phyloP scores from a whole-genome alignment of 2,113 vertebrate species.

The Echinops telfairi region DNA sequence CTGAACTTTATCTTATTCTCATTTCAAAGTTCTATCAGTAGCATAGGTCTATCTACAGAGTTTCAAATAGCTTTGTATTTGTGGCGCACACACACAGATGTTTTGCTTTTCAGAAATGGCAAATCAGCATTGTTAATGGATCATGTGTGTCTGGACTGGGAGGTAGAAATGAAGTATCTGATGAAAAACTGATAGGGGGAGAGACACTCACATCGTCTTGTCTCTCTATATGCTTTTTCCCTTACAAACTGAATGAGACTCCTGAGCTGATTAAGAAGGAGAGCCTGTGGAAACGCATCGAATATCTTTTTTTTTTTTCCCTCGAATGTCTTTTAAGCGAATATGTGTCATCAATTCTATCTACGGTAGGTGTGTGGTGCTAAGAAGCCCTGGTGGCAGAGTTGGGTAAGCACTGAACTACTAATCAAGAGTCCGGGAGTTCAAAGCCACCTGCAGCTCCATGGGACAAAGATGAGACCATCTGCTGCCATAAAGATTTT shows the following conservation, averaged over 20 bases:
- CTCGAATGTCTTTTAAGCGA: background rate
- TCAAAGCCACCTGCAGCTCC: too few species aligned
- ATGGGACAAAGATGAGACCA: too few species aligned
- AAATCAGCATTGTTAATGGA: slow-evolving; percentile 49
- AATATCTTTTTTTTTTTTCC: background rate
- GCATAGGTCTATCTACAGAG: background rate
- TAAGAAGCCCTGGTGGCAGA: too few species aligned
- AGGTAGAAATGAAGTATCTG: slow-evolving; percentile 12
- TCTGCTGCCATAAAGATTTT: too few species aligned
- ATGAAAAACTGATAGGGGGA: background rate
- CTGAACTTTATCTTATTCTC: background rate
- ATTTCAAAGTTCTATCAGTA: slow-evolving; percentile 7
- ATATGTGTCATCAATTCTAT: background rate
- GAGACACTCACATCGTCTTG: background rate
- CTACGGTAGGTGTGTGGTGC: too few species aligned
- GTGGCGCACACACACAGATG: background rate
- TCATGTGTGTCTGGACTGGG: background rate
- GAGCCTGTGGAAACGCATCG: background rate
- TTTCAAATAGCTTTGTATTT: background rate
- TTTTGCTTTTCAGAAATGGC: background rate
- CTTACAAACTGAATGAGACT: background rate
- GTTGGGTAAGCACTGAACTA: too few species aligned
- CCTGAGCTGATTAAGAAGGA: background rate
- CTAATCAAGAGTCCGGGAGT: too few species aligned
- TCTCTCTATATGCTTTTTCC: background rate